These are phyloP conservation scores for Chamaea fasciata DNA, from an alignment of 2,113 vertebrate genomes.

Conservation along the genomic window DNA sequence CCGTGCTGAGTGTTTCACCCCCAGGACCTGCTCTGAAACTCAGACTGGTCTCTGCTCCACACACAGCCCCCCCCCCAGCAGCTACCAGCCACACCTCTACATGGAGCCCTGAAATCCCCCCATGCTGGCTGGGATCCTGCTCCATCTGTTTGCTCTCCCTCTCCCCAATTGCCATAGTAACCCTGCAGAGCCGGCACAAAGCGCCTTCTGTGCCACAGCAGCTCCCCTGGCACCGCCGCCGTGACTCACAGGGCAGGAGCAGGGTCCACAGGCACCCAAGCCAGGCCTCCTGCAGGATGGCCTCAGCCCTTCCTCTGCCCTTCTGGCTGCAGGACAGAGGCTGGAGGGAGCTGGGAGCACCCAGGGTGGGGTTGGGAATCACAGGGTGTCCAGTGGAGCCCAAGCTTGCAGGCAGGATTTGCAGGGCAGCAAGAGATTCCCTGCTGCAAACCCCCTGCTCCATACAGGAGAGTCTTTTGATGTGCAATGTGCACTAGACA, in stretches of 20 bases:
- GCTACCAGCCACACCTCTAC: not conserved
- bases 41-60: not conserved
- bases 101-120: not conserved
- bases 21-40: not conserved
- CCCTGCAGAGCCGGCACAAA: not conserved
- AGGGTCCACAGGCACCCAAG: not conserved
- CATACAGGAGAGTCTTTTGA: rapidly evolving
- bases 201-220: constrained; percentile 21
- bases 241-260: not conserved
- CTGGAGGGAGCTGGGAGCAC: not conserved
- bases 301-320: not conserved
- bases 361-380: not conserved
- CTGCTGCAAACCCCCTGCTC: not conserved
- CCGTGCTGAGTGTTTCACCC: rapidly evolving
- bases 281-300: not conserved
- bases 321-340: not conserved
- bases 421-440: not conserved
- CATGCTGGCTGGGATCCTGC: not conserved
- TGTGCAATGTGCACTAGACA: rapidly evolving
- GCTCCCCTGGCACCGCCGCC: not conserved
- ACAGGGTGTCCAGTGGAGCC: not conserved
- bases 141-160: constrained; percentile 35
- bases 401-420: not conserved
- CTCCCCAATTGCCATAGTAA: constrained; percentile 46
- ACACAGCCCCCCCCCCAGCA: rapidly evolving